Percentiles rank a stretch among this genome's conserved stretches.
These are phyloP conservation scores for Solenodon paradoxus DNA, from an alignment of 2,113 vertebrate species.

Conservation along the genomic window DNA sequence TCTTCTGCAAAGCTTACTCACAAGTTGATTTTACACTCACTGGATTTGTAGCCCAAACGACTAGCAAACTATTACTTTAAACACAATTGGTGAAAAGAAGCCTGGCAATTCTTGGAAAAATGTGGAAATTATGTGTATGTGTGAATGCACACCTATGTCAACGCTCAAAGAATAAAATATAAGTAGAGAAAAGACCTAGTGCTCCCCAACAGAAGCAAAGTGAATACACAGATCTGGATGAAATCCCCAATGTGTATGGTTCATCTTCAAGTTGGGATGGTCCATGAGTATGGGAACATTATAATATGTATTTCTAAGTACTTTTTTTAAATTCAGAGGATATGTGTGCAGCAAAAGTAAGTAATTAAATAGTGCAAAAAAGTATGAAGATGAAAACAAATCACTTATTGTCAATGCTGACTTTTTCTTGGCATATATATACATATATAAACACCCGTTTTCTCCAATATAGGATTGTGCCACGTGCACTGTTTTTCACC, in stretches of 20 bases:
- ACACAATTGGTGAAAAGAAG: neutral
- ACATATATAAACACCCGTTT: neutral
- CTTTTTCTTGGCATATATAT: neutral
- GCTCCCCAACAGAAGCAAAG: slow-evolving; percentile 37
- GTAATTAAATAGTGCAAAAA: neutral
- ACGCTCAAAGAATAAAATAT: slow-evolving; percentile 29
- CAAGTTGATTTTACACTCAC: neutral
- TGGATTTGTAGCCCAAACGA: neutral
- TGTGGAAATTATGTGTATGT: neutral
- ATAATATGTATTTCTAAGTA: neutral
- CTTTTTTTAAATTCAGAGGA: neutral
- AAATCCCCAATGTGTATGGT: neutral
- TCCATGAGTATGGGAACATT: neutral
- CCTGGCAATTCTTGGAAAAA: slow-evolving; percentile 31
- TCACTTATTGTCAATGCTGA: neutral
- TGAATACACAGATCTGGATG: neutral
- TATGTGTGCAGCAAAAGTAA: neutral
- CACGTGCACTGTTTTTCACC: neutral
- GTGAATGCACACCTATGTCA: neutral
- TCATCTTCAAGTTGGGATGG: neutral
- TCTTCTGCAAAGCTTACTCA: neutral
- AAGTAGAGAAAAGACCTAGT: slow-evolving; percentile 24
- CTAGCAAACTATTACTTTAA: slow-evolving; percentile 13
- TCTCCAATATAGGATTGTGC: neutral
- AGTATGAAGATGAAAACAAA: neutral